These are phyloP conservation scores for Crotalus horridus DNA, from an alignment of 2,113 vertebrate species.

Conservation along the genomic window DNA sequence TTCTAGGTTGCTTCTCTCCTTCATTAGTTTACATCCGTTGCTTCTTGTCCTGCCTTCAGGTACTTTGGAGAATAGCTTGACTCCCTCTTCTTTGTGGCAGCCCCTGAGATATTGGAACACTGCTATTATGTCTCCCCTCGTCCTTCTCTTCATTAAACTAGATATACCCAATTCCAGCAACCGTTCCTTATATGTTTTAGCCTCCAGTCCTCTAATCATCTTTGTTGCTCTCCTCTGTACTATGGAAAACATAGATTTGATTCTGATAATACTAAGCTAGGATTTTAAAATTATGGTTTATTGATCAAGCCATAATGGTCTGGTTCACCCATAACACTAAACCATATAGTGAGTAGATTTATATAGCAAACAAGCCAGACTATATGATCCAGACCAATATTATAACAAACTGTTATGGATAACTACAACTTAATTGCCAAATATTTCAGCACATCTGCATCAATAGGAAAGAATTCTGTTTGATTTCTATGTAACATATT, in stretches of 20 bases:
- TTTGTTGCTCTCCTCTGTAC: too few relatives aligned
- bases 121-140: too few relatives aligned
- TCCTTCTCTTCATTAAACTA: too few relatives aligned
- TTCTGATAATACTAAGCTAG: neutral
- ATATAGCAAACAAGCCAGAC: neutral
- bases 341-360: neutral
- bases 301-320: neutral
- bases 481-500: neutral
- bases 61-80: too few relatives aligned
- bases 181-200: too few relatives aligned
- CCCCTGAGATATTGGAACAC: too few relatives aligned
- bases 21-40: too few relatives aligned
- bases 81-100: too few relatives aligned
- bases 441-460: neutral
- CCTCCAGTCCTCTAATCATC: too few relatives aligned
- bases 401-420: neutral
- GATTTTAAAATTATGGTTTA: neutral
- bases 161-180: too few relatives aligned
- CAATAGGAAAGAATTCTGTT: neutral
- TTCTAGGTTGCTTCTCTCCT: too few relatives aligned
- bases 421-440: neutral
- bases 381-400: neutral
- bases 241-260: neutral
- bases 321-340: neutral
- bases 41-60: too few relatives aligned